phyloP scores from a whole-genome alignment of 2,888 invertebrate species.

The Pseudolycoriella hygida region DNA sequence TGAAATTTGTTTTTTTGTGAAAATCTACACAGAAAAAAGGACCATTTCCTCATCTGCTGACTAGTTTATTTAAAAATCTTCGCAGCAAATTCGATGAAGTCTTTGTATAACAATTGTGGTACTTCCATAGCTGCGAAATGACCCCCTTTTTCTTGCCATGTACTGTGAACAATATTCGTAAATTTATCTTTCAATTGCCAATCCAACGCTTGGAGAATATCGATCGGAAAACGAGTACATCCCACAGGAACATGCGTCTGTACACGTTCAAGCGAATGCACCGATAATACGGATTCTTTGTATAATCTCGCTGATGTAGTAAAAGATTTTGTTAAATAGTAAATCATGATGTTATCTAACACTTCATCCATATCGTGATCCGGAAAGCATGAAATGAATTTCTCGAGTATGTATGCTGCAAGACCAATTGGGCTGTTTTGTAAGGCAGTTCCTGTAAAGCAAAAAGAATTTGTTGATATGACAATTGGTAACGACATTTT shows the following conservation, averaged over 20 bases:
- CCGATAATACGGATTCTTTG: slow-evolving; percentile 33
- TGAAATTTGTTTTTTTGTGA: too few species aligned
- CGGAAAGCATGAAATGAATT: slow-evolving; percentile 54
- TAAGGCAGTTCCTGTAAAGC: slow-evolving; percentile 47
- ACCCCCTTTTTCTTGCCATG: slow-evolving; percentile 50
- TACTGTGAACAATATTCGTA: slow-evolving; percentile 48
- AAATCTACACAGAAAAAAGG: too few species aligned
- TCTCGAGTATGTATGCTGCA: slow-evolving; percentile 80
- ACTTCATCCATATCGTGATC: slow-evolving; percentile 32
- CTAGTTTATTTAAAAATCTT: slow-evolving; percentile 14
- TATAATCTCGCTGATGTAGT: slow-evolving; percentile 54
- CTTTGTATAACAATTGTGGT: slow-evolving; percentile 49
- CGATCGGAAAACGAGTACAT: slow-evolving; percentile 56
- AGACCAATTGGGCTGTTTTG: slow-evolving; percentile 68
- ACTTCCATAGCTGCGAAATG: slow-evolving; percentile 76
- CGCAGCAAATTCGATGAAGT: slow-evolving; percentile 43
- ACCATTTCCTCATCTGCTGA: too few species aligned
- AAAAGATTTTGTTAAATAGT: slow-evolving; percentile 55
- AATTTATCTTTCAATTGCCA: slow-evolving; percentile 39
- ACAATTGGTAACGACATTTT: too few species aligned
- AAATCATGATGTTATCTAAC: slow-evolving; percentile 63
- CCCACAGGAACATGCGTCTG: slow-evolving; percentile 52
- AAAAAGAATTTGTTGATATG: too few species aligned
- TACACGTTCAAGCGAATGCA: slow-evolving; percentile 29
- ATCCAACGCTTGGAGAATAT: slow-evolving; percentile 41